A percentile compares a stretch with the other conserved stretches of the same genome.
These are phyloP conservation scores for Sminthopsis crassicaudata DNA, from an alignment of 2,113 vertebrate genomes.

Conservation along the genomic window DNA sequence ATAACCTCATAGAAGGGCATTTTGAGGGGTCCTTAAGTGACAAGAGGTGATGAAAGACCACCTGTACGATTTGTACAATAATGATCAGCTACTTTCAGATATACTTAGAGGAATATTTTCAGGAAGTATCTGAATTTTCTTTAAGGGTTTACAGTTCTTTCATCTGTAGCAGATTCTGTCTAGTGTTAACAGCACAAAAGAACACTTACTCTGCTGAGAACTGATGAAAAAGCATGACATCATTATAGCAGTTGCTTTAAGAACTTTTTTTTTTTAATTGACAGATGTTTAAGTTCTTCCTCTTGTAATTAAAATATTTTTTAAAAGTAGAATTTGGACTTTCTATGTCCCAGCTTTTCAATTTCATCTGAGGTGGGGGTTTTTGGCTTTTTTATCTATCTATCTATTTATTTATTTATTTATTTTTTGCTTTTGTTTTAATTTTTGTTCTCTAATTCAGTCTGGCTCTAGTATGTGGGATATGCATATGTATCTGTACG, in stretches of 20 bases:
- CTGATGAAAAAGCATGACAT: background rate
- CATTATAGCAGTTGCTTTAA: conserved; percentile 43
- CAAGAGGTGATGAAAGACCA: conserved; percentile 39
- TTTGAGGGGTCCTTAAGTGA: background rate
- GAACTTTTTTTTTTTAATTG: conserved; percentile 19
- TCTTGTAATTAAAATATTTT: conserved; percentile 28
- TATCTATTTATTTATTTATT: too few relatives aligned
- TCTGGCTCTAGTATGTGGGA: background rate
- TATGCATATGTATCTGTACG: background rate
- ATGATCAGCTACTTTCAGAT: background rate
- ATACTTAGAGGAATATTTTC: conserved; percentile 23
- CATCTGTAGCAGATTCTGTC: background rate
- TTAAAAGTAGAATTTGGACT: conserved; percentile 2
- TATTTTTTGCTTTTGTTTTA: background rate
- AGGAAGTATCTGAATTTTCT: conserved; percentile 19
- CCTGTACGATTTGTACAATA: conserved; percentile 22
- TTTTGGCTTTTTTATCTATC: too few relatives aligned
- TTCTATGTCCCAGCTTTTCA: background rate
- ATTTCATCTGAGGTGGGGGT: background rate
- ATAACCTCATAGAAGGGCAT: conserved; percentile 5
- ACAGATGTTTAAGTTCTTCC: conserved; percentile 42
- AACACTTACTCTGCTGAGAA: background rate
- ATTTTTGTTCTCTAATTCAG: background rate
- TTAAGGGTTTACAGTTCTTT: conserved; percentile 47
- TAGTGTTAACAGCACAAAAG: background rate